Evolutionary conservation across 2,797 vertebrate genomes (phyloP).

Genomic region (Taeniopygia guttata): DNA sequence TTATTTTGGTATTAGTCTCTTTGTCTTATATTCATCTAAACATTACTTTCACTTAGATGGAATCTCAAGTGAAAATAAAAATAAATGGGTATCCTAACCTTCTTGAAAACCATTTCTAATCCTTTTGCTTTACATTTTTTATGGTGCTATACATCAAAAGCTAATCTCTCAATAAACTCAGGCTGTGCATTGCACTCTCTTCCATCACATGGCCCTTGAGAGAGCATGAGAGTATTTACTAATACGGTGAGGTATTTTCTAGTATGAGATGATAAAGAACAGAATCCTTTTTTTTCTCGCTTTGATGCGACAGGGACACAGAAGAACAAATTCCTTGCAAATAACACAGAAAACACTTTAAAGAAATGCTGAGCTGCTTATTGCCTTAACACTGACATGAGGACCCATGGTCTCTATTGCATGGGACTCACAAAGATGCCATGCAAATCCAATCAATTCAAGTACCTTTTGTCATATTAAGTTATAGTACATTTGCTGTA

Average conservation of each 20-base stretch:
- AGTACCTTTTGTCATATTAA: neutral
- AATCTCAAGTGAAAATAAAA: constrained; percentile 32
- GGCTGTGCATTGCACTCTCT: neutral
- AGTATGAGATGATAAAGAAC: neutral
- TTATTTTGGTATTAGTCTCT: neutral
- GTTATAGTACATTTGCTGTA: neutral
- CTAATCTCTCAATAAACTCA: neutral
- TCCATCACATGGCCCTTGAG: neutral
- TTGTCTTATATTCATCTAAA: neutral
- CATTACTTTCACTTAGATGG: neutral
- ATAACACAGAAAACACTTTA: neutral
- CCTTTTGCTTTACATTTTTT: constrained; percentile 14
- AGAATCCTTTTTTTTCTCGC: neutral
- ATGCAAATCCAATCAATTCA: constrained; percentile 8
- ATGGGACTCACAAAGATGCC: neutral
- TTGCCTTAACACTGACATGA: neutral
- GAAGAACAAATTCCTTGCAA: neutral
- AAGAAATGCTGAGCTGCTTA: neutral
- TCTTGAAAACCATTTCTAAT: neutral
- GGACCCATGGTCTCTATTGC: neutral
- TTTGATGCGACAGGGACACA: neutral
- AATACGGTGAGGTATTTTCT: neutral
- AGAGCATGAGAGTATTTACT: neutral
- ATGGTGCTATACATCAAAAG: neutral
- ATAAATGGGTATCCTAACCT: neutral